These are phyloP conservation scores for Lagodon rhomboides DNA, from an alignment of 2,797 vertebrate species.

Conservation along the genomic window DNA sequence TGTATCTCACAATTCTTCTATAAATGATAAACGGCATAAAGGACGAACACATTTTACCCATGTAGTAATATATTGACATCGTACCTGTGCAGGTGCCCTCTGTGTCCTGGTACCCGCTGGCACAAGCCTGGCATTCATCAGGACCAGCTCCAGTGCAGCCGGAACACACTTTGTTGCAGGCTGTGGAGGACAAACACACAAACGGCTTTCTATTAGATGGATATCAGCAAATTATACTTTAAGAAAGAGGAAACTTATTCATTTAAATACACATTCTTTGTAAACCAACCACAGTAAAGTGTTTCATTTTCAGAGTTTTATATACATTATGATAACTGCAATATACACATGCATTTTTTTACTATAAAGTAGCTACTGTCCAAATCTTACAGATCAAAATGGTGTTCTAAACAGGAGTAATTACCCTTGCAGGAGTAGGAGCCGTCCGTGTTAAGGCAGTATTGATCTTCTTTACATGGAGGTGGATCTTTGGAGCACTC, in stretches of 20 bases:
- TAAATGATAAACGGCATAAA: too few species aligned
- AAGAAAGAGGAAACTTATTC: background rate
- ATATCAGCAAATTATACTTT: background rate
- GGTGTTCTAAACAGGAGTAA: background rate
- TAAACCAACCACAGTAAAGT: background rate
- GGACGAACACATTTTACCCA: background rate
- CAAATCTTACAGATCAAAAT: background rate
- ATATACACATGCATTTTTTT: background rate
- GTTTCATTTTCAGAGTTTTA: background rate
- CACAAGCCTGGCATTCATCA: conserved; percentile 86
- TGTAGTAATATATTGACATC: background rate
- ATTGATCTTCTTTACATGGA: conserved; percentile 88
- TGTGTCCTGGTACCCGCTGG: conserved; percentile 85
- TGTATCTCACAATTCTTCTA: background rate
- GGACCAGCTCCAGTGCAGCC: conserved; percentile 91
- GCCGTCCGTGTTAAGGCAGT: conserved; percentile 91
- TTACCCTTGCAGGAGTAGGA: conserved; percentile 93
- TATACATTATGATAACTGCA: too few species aligned
- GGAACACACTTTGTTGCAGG: conserved; percentile 89
- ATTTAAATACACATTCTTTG: background rate
- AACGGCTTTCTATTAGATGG: background rate
- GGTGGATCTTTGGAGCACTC: conserved; percentile 88
- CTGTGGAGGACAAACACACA: conserved; percentile 75
- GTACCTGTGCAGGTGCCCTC: conserved; percentile 90
- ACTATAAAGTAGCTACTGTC: background rate